Conservation (phyloP, 2,113 vertebrate genomes). For the Fulica atra region DNA sequence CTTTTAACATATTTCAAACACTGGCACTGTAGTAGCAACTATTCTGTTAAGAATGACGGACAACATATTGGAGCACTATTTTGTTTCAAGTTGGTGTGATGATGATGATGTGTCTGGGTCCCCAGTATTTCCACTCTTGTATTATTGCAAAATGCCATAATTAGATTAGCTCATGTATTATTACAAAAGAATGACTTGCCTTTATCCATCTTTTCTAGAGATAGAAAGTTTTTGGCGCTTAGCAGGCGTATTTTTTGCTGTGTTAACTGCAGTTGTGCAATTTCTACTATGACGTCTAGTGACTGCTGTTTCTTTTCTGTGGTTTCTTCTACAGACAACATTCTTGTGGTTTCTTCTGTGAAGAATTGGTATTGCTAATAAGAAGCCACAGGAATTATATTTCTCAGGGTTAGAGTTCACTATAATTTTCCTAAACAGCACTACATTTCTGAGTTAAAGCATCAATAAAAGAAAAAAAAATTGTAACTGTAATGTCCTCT, state of each 20-base stretch:
- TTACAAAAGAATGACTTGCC: not conserved
- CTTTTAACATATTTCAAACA: not conserved
- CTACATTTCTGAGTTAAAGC: not conserved
- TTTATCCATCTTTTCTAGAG: not conserved
- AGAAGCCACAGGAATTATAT: conserved; percentile 10
- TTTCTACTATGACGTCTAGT: conserved; percentile 1
- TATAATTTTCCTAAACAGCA: not conserved
- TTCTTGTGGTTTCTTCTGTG: conserved; percentile 33
- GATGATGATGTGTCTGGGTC: not conserved
- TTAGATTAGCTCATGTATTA: not conserved
- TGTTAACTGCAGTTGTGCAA: not conserved
- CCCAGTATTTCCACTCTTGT: not conserved
- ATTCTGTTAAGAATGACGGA: not conserved
- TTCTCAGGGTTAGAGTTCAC: conserved; percentile 17
- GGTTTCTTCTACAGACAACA: not conserved
- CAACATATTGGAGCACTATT: not conserved
- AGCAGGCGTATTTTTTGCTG: not conserved
- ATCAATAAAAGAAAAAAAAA: not conserved
- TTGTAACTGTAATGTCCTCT: not conserved
- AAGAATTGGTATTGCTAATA: conserved; percentile 20
- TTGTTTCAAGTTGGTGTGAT: not conserved
- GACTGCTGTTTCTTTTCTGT: conserved; percentile 15
- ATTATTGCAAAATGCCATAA: not conserved
- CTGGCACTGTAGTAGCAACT: not conserved
- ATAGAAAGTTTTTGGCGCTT: not conserved